Evolutionary conservation across 2,113 vertebrate species (phyloP).

Genomic region (Genyomyrus donnyi): DNA sequence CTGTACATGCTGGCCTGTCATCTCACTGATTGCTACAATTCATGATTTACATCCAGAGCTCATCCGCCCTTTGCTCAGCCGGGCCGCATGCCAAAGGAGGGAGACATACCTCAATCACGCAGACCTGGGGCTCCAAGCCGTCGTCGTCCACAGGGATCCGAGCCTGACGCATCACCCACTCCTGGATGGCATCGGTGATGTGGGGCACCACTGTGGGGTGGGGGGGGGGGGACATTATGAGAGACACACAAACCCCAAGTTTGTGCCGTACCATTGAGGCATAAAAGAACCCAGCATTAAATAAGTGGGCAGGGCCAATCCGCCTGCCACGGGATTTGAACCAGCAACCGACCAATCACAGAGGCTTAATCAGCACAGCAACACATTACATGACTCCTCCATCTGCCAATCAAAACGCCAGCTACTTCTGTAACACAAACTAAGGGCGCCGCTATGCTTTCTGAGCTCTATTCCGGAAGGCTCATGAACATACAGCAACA

Average conservation of each 20-base stretch:
- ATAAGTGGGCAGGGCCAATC: neutral
- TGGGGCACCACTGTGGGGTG: conserved; percentile 80
- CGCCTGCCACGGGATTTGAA: neutral
- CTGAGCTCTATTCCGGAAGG: neutral
- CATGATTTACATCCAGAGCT: neutral
- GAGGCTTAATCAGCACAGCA: neutral
- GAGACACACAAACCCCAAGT: neutral
- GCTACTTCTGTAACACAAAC: neutral
- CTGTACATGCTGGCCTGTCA: neutral
- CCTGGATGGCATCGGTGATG: conserved; percentile 96
- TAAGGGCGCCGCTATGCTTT: neutral
- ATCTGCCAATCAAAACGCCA: neutral
- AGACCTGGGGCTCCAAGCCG: conserved; percentile 85
- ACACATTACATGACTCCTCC: neutral
- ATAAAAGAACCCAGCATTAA: neutral
- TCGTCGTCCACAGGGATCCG: conserved; percentile 83
- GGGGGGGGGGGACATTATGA: conserved; percentile 22
- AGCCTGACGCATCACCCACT: conserved; percentile 92
- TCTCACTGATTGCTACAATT: neutral
- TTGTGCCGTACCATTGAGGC: neutral
- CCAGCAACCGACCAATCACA: neutral
- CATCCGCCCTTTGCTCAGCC: neutral
- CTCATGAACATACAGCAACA: neutral
- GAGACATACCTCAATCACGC: conserved; percentile 82
- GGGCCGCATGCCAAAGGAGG: neutral